Percentiles rank a stretch among this genome's conserved stretches.
Evolutionary conservation across 2,797 vertebrate genomes (phyloP).

Genomic region (Mustela erminea): DNA sequence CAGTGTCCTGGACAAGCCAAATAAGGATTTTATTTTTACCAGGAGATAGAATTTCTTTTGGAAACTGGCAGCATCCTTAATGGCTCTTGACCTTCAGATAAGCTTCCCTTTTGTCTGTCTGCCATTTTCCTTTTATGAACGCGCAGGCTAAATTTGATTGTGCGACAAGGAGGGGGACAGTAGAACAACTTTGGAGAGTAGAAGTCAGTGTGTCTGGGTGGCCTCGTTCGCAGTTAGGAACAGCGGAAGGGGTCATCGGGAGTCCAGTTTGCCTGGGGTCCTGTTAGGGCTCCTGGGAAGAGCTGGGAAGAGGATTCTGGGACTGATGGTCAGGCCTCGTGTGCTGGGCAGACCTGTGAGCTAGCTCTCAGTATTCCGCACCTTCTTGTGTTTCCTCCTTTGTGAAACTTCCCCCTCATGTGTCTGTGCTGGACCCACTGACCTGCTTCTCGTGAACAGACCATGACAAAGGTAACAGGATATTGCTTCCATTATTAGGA

Average conservation of each 20-base stretch:
- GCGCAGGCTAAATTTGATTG: not conserved
- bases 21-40: constrained; percentile 53
- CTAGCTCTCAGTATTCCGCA: not conserved
- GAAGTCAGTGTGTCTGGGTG: not conserved
- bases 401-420: not conserved
- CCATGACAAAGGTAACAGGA: not conserved
- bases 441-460: not conserved
- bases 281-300: not conserved
- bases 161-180: not conserved
- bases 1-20: not conserved
- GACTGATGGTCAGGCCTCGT: not conserved
- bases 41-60: constrained; percentile 44
- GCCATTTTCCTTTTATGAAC: constrained; percentile 43
- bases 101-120: constrained; percentile 39
- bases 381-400: not conserved
- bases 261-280: not conserved
- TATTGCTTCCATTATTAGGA: not conserved
- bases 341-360: not conserved
- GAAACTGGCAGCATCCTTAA: constrained; percentile 56
- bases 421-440: not conserved
- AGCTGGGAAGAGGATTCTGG: not conserved
- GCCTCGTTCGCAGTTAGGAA: not conserved
- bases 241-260: not conserved
- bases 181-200: not conserved
- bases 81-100: constrained; percentile 27